Evolutionary conservation across 2,113 vertebrate genomes (phyloP), one percentile per base, ranked within the genome.

Genomic region (Blennius ocellaris): DNA sequence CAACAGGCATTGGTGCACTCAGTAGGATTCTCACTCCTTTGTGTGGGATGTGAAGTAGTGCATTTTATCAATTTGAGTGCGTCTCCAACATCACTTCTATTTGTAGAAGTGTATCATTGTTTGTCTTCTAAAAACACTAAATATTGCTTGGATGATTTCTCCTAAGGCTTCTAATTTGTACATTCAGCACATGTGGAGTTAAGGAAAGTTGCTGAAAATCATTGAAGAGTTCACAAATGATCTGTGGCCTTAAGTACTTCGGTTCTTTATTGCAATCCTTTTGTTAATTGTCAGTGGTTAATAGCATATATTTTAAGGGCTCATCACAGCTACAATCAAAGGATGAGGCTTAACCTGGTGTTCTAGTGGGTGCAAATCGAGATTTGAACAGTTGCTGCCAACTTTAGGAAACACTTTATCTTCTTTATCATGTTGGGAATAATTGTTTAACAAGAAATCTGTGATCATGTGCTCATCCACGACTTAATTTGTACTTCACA

Each of bases 401-500:
- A 30, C 21, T 30, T 30, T 4, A 30, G 21, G 21, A 30, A 30
- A 30, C 21, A 30, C 21, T 30, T 30, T 30, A 30, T 30, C 21
- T 30, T 30, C 21, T 30, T 30, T 30, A 30, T 30, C 21, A 30
- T 30, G 21, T 30, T 30, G 21, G 21, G 21, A 30, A 7, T 48
- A n/a, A 6, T 44, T n/a, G 40, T 8, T 12, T 12, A 40, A 47
- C 40, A 63, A 47, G 10, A 41, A 11, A 36, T 52, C 9, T 9
- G 44, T 57, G 36, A 44, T 37, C 21, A 30, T 43, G 39, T 65
- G 6, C 17, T 68, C 45, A 16, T 41, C 61, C 43, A 30, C 66
- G 59, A 36, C 63, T 40, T 62, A 14, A 64, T 51, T 30, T 61
- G 41, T 49, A 49, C 39, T 41, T 21, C 36, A 17, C 11, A 59